These are phyloP conservation scores for Mesembrinibis cayennensis DNA, from an alignment of 2,113 vertebrate species.

Conservation along the genomic window DNA sequence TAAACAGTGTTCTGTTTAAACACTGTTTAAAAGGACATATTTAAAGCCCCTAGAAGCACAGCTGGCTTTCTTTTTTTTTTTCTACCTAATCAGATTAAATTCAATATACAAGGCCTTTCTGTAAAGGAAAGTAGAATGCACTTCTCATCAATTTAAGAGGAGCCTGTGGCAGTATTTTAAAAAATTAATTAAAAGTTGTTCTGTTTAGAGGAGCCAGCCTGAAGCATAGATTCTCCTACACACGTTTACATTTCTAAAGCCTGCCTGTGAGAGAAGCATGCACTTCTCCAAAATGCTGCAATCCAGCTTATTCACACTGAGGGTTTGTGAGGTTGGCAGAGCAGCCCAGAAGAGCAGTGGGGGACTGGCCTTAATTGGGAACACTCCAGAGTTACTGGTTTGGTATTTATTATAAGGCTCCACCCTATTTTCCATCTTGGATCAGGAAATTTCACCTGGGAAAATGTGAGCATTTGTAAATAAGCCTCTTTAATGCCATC, in stretches of 20 bases:
- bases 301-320: neutral
- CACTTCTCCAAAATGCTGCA: neutral
- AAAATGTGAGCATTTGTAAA: neutral
- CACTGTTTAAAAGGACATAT: conserved; percentile 60
- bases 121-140: conserved; percentile 56
- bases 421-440: neutral
- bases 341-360: neutral
- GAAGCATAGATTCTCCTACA: conserved; percentile 44
- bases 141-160: conserved; percentile 61
- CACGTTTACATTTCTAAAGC: conserved; percentile 51
- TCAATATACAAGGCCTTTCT: conserved; percentile 39
- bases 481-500: neutral
- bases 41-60: conserved; percentile 52
- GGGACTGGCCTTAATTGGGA: neutral
- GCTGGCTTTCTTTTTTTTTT: conserved; percentile 3
- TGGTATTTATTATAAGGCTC: neutral
- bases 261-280: neutral
- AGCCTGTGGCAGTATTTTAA: conserved; percentile 43
- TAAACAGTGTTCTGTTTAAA: conserved; percentile 52
- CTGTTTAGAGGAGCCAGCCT: conserved; percentile 61
- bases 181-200: conserved; percentile 70
- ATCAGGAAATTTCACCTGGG: neutral
- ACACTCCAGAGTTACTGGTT: neutral
- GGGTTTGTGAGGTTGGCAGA: neutral
- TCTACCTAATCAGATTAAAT: conserved; percentile 68